Evolutionary conservation across 1,140 invertebrate species (phyloP).

Genomic region (Brachionus calyciflorus): DNA sequence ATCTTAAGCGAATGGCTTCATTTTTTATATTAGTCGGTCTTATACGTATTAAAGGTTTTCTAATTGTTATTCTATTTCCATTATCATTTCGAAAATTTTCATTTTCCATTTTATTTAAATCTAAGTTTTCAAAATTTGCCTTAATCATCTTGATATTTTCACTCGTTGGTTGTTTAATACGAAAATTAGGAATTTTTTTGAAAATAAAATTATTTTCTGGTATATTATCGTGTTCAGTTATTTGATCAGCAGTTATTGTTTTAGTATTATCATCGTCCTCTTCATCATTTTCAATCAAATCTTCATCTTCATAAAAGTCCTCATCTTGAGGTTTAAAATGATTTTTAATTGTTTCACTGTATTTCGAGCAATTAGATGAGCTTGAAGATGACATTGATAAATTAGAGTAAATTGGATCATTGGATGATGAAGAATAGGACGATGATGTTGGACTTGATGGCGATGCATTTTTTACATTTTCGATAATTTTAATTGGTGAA

Average conservation of each 20-base stretch:
- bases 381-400: constrained; percentile 10
- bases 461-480: not conserved
- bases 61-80: not conserved
- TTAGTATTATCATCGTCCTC: not conserved
- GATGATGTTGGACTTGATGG: constrained; percentile 1
- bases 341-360: constrained; percentile 26
- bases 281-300: not conserved
- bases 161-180: constrained; percentile 9
- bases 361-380: constrained; percentile 22
- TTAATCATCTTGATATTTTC: constrained; percentile 4
- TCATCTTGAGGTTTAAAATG: constrained; percentile 14
- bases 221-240: no score
- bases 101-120: not conserved
- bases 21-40: constrained; percentile 2
- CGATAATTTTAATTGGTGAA: constrained; percentile 9
- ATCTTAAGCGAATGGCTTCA: not conserved
- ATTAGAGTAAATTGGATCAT: constrained; percentile 18
- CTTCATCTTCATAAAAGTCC: constrained; percentile 30
- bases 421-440: constrained; percentile 9
- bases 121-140: constrained; percentile 8
- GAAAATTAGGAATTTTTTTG: constrained; percentile 26
- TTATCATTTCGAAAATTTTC: not conserved
- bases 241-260: no score
- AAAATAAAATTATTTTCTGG: constrained; percentile 36
- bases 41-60: constrained; percentile 13